Evolutionary conservation across 2,888 invertebrate species (phyloP), one percentile per base, ranked within the genome.

Genomic region (Lepidochrysops patricia): DNA sequence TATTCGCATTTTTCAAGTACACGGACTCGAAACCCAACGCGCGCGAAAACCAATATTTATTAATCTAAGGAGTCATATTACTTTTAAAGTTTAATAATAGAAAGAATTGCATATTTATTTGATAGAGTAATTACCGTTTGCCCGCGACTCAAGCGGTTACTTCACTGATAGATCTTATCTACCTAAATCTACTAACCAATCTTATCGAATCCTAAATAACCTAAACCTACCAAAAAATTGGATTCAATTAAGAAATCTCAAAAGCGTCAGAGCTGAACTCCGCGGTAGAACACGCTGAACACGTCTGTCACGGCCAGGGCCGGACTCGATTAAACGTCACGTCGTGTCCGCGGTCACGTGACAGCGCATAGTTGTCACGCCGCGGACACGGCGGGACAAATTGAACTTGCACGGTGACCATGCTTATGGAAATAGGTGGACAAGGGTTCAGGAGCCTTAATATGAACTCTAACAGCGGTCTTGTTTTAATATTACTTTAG

Each of bases 351-450:
- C 32, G 19, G 15, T n/a, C 32, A 43, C 43, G 43, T 61, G 61
- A 48, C 50, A 26, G 60, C 25, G 37, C 34, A 43, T 58, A 57
- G 61, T 57, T 60, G 61, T 62, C 63, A 61, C 26, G 32, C 12
- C 35, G 37, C 27, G 32, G 54, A 32, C 29, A 52, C 52, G 52
- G 27, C 35, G 29, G 34, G 54, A 59, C 58, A 58, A 62, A 61
- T 61, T 61, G 62, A 62, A 60, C 61, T 62, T 50, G 7, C 29
- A 13, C 12, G 26, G 58, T 58, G 35, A n/a, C 63, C 27, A 61
- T 6, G n/a, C 4, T 6, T 27, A 32, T 25, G 26, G 3, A 2
- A 35, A 19, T 13, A 7, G 2, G 19, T 1, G 19, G 60, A 29
- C 29, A 6, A 9, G 5, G 9, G 29, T 29, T 29, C 6, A 9